A percentile compares a stretch with the other conserved stretches of the same genome.
These are phyloP conservation scores for Leiothrix lutea DNA, from an alignment of 2,113 vertebrate species.

Conservation along the genomic window DNA sequence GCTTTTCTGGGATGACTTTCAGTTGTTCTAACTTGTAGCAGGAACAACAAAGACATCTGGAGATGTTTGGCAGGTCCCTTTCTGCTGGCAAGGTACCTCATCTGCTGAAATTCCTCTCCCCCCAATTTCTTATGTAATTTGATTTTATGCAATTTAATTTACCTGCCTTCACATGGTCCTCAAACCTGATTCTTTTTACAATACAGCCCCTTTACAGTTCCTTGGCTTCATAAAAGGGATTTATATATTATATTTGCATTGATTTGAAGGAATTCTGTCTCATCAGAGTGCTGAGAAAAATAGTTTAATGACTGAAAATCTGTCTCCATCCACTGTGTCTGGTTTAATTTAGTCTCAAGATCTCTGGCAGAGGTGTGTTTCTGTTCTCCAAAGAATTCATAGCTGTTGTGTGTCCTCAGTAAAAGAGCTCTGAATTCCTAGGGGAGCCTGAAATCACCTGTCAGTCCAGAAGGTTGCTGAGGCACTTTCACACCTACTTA, in stretches of 20 bases:
- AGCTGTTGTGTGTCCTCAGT: not conserved
- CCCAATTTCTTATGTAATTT: not conserved
- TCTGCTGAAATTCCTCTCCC: not conserved
- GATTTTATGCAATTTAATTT: not conserved
- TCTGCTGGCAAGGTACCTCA: not conserved
- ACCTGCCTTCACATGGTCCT: accelerated
- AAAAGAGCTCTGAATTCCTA: not conserved
- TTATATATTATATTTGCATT: not conserved
- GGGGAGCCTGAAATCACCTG: not conserved
- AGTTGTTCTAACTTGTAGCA: not conserved
- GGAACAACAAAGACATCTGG: not conserved
- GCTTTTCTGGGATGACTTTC: not conserved
- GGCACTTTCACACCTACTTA: not conserved
- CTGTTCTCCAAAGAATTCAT: not conserved
- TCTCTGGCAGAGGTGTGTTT: not conserved
- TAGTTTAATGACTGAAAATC: not conserved
- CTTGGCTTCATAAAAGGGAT: not conserved
- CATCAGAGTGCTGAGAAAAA: not conserved
- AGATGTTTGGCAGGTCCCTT: not conserved
- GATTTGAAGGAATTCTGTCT: not conserved
- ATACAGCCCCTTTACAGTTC: not conserved
- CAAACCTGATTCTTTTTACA: not conserved
- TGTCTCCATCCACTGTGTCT: not conserved
- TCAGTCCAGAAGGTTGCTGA: not conserved
- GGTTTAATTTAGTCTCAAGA: not conserved